phyloP scores from a whole-genome alignment of 2,113 vertebrate species.

The Halichoeres trimaculatus region DNA sequence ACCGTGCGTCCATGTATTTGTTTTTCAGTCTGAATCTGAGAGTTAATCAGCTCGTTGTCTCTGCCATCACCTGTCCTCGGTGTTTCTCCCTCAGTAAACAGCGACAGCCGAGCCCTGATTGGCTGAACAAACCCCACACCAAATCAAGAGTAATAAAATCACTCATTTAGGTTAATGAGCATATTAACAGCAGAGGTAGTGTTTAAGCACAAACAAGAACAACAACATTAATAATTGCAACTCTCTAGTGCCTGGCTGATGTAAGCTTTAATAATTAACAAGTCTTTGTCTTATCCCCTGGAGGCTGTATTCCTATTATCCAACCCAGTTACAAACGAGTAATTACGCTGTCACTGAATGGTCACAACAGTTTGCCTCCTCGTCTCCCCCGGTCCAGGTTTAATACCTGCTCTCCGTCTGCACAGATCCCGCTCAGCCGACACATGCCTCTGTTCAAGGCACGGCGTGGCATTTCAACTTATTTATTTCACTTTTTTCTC shows the following conservation, averaged over 20 bases:
- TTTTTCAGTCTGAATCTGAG: background rate
- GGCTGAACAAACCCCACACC: slow-evolving; percentile 84
- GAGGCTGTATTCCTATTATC: slow-evolving; percentile 84
- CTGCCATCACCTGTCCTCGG: slow-evolving; percentile 54
- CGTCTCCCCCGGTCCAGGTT: slow-evolving; percentile 66
- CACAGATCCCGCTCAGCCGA: slow-evolving; percentile 66
- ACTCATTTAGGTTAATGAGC: slow-evolving; percentile 88
- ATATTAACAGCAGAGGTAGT: slow-evolving; percentile 86
- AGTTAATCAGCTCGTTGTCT: background rate
- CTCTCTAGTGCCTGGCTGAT: slow-evolving; percentile 85
- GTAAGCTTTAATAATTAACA: slow-evolving; percentile 90
- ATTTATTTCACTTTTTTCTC: slow-evolving; percentile 81
- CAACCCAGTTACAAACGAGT: slow-evolving; percentile 86
- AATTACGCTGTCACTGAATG: slow-evolving; percentile 84
- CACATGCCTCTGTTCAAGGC: slow-evolving; percentile 72
- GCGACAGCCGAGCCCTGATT: slow-evolving; percentile 76
- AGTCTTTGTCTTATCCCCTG: slow-evolving; percentile 85
- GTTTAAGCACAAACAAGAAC: slow-evolving; percentile 88
- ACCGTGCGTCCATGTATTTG: too few relatives aligned
- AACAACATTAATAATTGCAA: slow-evolving; percentile 88
- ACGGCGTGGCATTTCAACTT: slow-evolving; percentile 79
- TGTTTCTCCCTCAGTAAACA: slow-evolving; percentile 72
- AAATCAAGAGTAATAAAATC: slow-evolving; percentile 87
- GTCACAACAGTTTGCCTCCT: slow-evolving; percentile 81
- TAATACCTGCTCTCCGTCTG: slow-evolving; percentile 74